These are phyloP conservation scores for Coranthus polyacanthus DNA, from an alignment of 2,797 vertebrate genomes.

Conservation along the genomic window DNA sequence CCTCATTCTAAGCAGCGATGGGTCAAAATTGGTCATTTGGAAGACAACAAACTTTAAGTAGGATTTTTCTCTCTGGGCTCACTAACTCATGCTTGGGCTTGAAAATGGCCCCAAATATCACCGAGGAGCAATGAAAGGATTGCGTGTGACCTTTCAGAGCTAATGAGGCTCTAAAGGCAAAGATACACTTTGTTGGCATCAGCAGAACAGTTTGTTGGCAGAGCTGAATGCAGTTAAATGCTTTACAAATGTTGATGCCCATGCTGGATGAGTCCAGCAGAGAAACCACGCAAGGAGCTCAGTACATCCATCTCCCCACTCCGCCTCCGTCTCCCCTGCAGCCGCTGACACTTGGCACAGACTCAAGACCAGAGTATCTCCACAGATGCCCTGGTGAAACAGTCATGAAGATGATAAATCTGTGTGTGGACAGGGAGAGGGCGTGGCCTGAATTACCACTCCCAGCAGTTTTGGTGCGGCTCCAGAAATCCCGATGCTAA, in stretches of 20 bases:
- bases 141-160: neutral
- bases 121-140: neutral
- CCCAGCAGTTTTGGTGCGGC: conserved; percentile 11
- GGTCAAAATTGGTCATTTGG: no score
- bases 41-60: no score
- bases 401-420: conserved; percentile 22
- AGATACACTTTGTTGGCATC: conserved; percentile 18
- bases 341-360: conserved; percentile 40
- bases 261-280: conserved; percentile 19
- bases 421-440: neutral
- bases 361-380: conserved; percentile 18
- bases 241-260: conserved; percentile 25
- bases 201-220: conserved; percentile 25
- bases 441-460: conserved; percentile 3
- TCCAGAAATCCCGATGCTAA: conserved; percentile 1
- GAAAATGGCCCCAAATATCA: neutral
- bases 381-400: conserved; percentile 19
- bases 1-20: no score
- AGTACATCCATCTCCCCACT: conserved; percentile 11
- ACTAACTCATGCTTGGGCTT: neutral
- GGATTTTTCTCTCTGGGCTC: no score
- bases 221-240: conserved; percentile 20
- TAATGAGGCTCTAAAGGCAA: conserved; percentile 16
- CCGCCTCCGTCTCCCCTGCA: no score
- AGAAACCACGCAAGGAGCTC: conserved; percentile 7